Evolutionary conservation across 2,888 invertebrate genomes (phyloP), one percentile per base, ranked within the genome.

Genomic region (Xestia xanthographa): DNA sequence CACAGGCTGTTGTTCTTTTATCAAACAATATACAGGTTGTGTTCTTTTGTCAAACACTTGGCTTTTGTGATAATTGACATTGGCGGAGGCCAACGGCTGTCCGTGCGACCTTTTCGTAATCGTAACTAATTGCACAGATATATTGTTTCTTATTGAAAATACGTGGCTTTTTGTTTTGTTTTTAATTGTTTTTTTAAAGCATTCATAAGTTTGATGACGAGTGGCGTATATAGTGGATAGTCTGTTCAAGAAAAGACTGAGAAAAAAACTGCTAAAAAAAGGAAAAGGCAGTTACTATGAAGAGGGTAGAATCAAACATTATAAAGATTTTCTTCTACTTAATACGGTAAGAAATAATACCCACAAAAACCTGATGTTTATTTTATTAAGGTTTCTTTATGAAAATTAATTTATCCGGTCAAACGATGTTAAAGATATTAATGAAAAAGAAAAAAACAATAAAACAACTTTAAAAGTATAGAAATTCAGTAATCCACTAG

Each of bases 1-100:
- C 60, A 74, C 65, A 79, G 71, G 41, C 66, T 67, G 71, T 70
- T 78, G 66, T 85, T 86, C 86, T 87, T 88, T 90, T 87, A 89
- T 87, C 86, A 75, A 67, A 82, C 82, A 72, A 72, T 71, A 80
- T 67, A 77, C 58, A 82, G 73, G 63, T 67, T 69, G 65, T 80
- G 53, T 86, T 86, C 86, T 88, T 89, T 90, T 88, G 90, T 89
- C 86, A 73, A 66, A 82, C 82, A 82, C 77, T 74, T 48, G 34
- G 81, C 86, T 80, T 89, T 90, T 90, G 90, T 91, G 89, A 86
- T 92, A 92, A 93, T 93, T 94, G 92, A 92, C 94, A 93, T 94
- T 94, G 94, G 83, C 41, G 80, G 89, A 92, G 94, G 92, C 92
- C 92, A 91, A 91, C 85, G 90, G 43, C 87, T 91, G 92, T 92